phyloP scores from a whole-genome alignment of 1,140 invertebrate species.

The Bombus breviceps region DNA sequence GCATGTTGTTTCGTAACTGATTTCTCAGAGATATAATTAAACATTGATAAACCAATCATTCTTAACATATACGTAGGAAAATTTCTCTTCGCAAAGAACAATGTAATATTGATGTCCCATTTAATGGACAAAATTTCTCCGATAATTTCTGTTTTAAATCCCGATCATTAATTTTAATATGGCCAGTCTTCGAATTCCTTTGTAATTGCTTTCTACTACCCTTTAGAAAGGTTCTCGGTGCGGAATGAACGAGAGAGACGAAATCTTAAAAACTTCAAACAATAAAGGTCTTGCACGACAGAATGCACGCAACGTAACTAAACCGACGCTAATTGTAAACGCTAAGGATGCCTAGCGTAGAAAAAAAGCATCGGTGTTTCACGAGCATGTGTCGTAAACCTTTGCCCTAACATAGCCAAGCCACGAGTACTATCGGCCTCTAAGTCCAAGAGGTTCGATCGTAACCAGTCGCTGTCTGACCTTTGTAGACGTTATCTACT shows the following conservation, averaged over 20 bases:
- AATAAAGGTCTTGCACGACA: not conserved
- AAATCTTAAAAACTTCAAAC: not conserved
- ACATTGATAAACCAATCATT: too few relatives aligned
- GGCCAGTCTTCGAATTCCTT: not conserved
- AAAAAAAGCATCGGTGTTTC: not conserved
- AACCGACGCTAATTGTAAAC: slow-evolving; percentile 1
- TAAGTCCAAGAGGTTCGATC: not conserved
- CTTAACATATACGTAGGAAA: too few relatives aligned
- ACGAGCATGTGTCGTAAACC: slow-evolving; percentile 5
- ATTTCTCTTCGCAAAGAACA: not conserved
- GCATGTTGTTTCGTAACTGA: too few relatives aligned
- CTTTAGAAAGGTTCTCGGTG: not conserved
- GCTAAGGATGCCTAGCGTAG: not conserved
- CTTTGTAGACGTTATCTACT: slow-evolving; percentile 28
- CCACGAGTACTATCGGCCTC: not conserved
- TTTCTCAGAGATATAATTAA: too few relatives aligned
- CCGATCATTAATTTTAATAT: not conserved
- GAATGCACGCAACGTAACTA: not conserved
- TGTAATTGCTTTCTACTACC: not conserved
- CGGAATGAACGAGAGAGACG: not conserved
- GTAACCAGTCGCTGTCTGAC: slow-evolving; percentile 18
- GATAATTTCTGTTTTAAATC: not conserved
- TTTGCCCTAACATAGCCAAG: slow-evolving; percentile 1
- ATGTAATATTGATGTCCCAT: not conserved
- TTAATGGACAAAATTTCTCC: not conserved